Percentiles rank a stretch among this genome's conserved stretches.
Evolutionary conservation across 2,113 vertebrate species (phyloP).

Genomic region (Thamnaconus septentrionalis): DNA sequence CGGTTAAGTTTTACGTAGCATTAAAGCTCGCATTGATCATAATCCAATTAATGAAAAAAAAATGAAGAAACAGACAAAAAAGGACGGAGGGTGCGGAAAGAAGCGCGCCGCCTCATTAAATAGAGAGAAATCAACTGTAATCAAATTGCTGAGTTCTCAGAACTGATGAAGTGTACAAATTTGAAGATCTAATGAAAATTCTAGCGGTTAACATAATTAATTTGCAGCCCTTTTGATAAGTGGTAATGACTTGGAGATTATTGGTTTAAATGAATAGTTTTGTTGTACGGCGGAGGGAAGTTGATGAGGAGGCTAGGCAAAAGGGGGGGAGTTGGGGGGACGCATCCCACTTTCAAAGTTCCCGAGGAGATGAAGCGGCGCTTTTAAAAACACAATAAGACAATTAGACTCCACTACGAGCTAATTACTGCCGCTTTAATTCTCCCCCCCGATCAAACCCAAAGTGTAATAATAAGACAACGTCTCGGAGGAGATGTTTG

Average conservation of each 20-base stretch:
- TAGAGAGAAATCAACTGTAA: slow-evolving; percentile 71
- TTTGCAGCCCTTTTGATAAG: slow-evolving; percentile 75
- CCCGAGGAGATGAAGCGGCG: slow-evolving; percentile 69
- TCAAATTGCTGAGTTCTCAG: slow-evolving; percentile 72
- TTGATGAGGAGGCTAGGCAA: slow-evolving; percentile 31
- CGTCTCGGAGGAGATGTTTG: slow-evolving; percentile 67
- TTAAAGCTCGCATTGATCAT: slow-evolving; percentile 72
- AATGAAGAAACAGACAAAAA: slow-evolving; percentile 28
- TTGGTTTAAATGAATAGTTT: slow-evolving; percentile 76
- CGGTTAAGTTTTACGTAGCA: slow-evolving; percentile 68
- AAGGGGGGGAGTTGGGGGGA: slow-evolving; percentile 25
- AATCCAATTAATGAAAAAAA: slow-evolving; percentile 75
- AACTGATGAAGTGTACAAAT: slow-evolving; percentile 73
- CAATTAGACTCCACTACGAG: slow-evolving; percentile 75
- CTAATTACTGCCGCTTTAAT: slow-evolving; percentile 76
- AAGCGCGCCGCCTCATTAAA: slow-evolving; percentile 69
- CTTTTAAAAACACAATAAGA: slow-evolving; percentile 73
- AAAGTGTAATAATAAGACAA: slow-evolving; percentile 70
- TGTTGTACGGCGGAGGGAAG: slow-evolving; percentile 53
- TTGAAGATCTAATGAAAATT: slow-evolving; percentile 77
- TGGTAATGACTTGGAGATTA: slow-evolving; percentile 76
- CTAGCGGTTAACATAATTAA: slow-evolving; percentile 75
- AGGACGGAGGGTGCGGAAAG: slow-evolving; percentile 37
- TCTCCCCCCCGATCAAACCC: slow-evolving; percentile 74
- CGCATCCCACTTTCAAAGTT: slow-evolving; percentile 72